Evolutionary conservation across 64 coral and sea anemone genomes (phyloP), one percentile per base, ranked within the genome.

Genomic region (Montipora sp.): DNA sequence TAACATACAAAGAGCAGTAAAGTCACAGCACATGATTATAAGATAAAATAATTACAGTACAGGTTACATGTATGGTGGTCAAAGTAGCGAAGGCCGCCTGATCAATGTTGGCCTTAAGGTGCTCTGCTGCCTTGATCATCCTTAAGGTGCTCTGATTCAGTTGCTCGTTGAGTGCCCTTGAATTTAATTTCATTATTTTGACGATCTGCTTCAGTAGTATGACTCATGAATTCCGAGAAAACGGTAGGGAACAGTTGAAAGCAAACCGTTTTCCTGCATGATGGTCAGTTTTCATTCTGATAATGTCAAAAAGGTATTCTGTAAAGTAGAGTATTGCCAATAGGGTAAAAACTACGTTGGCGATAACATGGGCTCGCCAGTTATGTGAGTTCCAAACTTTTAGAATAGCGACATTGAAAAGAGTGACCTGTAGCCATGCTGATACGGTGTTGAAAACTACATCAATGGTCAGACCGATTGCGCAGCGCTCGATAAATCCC

Each of bases 241-340:
- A 85, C 5, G 89, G 89, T 11, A 71, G 69, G 10, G 89, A 72
- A 81, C 89, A 90, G 20, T 90, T 90, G 49, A 80, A 81, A 18
- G 48, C 43, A 44, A 80, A 69, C 21, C 79, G 22, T 27, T 89
- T 75, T 1, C 55, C 15, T 27, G 47, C 47, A 61, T 63, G 53
- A 24, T 18, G 44, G 46, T 72, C 13, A 19, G 18, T 51, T 81
- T 90, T 90, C 4, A 4, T 21, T 51, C 77, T 48, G 2, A 81
- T 76, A 16, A 90, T 71, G 7, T 18, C 47, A 71, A 90, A 81
- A 2, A 90, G 61, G 16, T 90, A 69, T 48, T 81, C 89, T 43
- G 77, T 69, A 21, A 81, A 90, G 68, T 90, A 90, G 6, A 90
- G 15, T 23, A 90, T 76, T 2, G 16, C 9, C 59, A 80, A 36